phyloP scores from a whole-genome alignment of 2,113 vertebrate species.

The Nerophis lumbriciformis region DNA sequence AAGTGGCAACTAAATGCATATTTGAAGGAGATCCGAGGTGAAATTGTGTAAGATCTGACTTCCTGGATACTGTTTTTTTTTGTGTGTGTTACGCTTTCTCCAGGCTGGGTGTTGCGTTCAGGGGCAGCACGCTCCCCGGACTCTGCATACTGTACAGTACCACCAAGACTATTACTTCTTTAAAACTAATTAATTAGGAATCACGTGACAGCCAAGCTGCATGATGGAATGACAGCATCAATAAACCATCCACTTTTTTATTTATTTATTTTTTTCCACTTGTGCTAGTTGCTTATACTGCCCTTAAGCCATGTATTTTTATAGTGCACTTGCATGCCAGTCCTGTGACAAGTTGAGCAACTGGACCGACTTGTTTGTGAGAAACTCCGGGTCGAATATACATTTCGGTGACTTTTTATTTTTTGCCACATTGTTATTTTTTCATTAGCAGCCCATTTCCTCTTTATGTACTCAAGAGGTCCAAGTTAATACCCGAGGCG shows the following conservation, averaged over 20 bases:
- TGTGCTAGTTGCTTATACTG: not conserved
- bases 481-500: constrained; percentile 5
- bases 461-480: not conserved
- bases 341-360: not conserved
- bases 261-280: too few species aligned
- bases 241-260: too few species aligned
- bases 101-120: too few species aligned
- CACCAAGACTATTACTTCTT: too few species aligned
- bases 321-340: not conserved
- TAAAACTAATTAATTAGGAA: not conserved
- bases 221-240: too few species aligned
- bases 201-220: not conserved
- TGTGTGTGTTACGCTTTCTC: too few species aligned
- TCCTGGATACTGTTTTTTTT: too few species aligned
- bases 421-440: not conserved
- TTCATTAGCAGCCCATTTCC: not conserved
- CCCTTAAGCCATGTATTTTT: not conserved
- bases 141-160: too few species aligned
- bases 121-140: too few species aligned
- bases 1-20: not conserved
- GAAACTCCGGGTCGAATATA: not conserved
- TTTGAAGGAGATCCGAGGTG: not conserved
- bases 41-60: not conserved
- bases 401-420: not conserved
- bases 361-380: not conserved